Evolutionary conservation across 37 sponge, comb jelly and placozoan genomes (phyloP).

Genomic region (Oscarella lobularis): DNA sequence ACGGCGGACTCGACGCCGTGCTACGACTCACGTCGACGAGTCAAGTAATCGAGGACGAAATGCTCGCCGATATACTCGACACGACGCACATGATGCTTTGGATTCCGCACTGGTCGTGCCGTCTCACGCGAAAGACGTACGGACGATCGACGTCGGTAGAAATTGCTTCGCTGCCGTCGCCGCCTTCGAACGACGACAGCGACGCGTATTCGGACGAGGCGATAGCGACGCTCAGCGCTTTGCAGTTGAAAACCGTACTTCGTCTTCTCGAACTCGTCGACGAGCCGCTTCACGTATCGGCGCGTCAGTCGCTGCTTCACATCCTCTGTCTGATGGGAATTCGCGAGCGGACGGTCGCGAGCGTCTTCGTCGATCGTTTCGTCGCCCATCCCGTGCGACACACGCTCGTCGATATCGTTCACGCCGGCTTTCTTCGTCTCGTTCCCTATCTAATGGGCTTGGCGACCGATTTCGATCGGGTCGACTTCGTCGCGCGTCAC

Average conservation of each 20-base stretch:
- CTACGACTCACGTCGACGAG: not conserved
- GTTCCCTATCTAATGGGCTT: not conserved
- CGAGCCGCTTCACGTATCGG: not conserved
- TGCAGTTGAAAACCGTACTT: not conserved
- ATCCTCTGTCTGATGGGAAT: not conserved
- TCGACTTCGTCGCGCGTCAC: not conserved
- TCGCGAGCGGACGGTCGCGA: not conserved
- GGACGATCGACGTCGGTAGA: not conserved
- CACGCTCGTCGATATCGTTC: not conserved
- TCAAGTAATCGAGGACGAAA: not conserved
- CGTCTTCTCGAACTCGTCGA: not conserved
- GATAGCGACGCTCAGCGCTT: not conserved
- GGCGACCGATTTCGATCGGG: not conserved
- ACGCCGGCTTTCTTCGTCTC: not conserved
- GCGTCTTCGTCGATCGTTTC: not conserved
- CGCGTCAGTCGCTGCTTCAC: slow-evolving; percentile 2
- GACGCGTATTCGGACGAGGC: not conserved
- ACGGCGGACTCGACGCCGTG: not conserved
- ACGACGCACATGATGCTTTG: not conserved
- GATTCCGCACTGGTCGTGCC: not conserved
- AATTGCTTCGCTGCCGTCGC: no score
- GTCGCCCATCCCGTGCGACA: not conserved
- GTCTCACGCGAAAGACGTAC: not conserved
- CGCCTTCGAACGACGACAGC: no score
- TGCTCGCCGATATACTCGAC: not conserved